Conservation (phyloP, 2,113 vertebrate genomes). For the Dascyllus trimaculatus region DNA sequence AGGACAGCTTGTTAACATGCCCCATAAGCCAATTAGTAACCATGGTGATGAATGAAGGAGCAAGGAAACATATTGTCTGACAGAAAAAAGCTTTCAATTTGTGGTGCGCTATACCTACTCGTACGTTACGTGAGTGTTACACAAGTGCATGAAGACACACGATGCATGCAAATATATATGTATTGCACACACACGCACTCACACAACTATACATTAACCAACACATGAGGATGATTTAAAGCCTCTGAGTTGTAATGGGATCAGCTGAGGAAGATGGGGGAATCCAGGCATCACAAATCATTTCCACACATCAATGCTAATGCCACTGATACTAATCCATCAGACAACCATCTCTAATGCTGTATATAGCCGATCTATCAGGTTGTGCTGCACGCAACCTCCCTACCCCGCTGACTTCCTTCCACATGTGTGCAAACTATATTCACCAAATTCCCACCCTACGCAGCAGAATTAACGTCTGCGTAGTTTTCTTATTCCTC, state of each 20-base stretch:
- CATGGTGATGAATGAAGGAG: conserved; percentile 57
- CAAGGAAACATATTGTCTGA: conserved; percentile 22
- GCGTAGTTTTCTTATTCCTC: background rate
- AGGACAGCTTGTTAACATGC: conserved; percentile 41
- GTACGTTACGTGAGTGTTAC: conserved; percentile 15
- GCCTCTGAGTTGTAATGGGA: conserved; percentile 44
- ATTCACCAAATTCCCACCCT: background rate
- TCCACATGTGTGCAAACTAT: conserved; percentile 11
- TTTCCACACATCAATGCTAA: conserved; percentile 65
- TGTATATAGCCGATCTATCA: conserved; percentile 53
- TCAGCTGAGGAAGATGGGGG: conserved; percentile 48
- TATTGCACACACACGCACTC: background rate
- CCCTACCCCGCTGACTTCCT: background rate
- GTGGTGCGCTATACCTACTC: background rate
- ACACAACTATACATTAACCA: conserved; percentile 7
- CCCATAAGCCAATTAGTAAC: conserved; percentile 67
- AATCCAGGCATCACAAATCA: conserved; percentile 68
- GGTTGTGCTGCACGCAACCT: conserved; percentile 9
- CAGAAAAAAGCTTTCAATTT: conserved; percentile 40
- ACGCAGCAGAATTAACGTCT: background rate
- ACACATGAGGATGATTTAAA: conserved; percentile 43
- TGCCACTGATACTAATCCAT: conserved; percentile 65
- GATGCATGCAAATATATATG: background rate
- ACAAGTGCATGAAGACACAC: conserved; percentile 1
- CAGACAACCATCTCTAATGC: conserved; percentile 62